These are phyloP conservation scores for Wiebesia pumilae DNA, from an alignment of 1,140 invertebrate species.

Conservation along the genomic window DNA sequence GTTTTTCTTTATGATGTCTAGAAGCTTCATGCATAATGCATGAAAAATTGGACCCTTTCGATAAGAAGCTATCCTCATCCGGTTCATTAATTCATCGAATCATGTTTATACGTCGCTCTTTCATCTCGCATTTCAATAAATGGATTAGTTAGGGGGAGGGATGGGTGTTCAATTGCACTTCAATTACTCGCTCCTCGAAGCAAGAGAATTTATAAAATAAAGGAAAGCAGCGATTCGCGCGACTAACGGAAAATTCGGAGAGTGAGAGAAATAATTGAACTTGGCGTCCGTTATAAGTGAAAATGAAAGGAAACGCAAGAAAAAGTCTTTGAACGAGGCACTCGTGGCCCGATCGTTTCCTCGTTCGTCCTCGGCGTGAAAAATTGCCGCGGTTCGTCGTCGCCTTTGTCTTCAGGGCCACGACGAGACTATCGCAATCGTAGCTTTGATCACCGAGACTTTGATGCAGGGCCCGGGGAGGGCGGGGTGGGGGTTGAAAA, in stretches of 20 bases:
- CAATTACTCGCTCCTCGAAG: background rate
- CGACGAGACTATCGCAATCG: slow-evolving; percentile 1
- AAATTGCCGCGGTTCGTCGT: background rate
- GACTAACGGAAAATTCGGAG: background rate
- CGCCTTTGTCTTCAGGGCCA: slow-evolving; percentile 11
- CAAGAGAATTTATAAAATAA: background rate
- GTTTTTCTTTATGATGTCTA: too few species aligned
- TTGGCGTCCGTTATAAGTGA: background rate
- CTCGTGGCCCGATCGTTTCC: too few species aligned
- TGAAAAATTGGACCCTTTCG: background rate
- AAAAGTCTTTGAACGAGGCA: too few species aligned
- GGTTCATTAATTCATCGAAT: background rate
- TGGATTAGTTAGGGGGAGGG: background rate
- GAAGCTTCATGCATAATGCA: too few species aligned
- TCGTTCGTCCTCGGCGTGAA: background rate
- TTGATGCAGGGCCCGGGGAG: background rate
- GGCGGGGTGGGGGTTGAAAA: slow-evolving; percentile 18
- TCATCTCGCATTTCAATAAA: background rate
- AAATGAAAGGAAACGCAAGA: background rate
- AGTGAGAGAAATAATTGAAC: too few species aligned
- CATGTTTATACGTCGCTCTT: background rate
- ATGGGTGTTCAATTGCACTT: slow-evolving; percentile 6
- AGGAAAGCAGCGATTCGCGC: background rate
- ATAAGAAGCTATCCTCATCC: background rate
- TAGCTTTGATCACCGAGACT: slow-evolving; percentile 1